phyloP scores from a whole-genome alignment of 2,113 vertebrate species.

The Fulica atra region DNA sequence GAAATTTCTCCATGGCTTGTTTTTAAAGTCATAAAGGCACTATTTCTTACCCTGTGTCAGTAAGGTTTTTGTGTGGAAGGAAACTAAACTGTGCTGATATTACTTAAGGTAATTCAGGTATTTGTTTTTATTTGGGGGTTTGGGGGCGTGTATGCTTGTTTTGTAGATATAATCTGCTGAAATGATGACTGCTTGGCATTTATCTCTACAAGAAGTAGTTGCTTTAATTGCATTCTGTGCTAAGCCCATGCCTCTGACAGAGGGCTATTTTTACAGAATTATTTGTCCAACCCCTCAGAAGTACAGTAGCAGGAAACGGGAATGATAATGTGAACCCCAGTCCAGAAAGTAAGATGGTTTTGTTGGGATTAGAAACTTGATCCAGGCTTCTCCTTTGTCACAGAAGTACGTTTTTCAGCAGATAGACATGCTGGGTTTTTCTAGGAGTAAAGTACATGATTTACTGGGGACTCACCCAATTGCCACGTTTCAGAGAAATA shows the following conservation, averaged over 20 bases:
- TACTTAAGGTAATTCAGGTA: not conserved
- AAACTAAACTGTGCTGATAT: not conserved
- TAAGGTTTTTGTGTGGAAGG: not conserved
- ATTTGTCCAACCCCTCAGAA: not conserved
- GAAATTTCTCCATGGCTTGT: not conserved
- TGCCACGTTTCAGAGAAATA: not conserved
- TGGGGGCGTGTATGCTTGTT: not conserved
- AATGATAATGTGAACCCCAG: not conserved
- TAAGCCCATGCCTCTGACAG: not conserved
- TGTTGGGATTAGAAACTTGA: not conserved
- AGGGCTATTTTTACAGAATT: slow-evolving; percentile 35
- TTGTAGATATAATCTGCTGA: not conserved
- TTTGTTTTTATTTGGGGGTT: not conserved
- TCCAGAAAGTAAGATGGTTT: not conserved
- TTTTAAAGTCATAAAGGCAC: not conserved
- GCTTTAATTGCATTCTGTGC: not conserved
- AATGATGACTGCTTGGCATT: not conserved
- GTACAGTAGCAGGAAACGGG: slow-evolving; percentile 5
- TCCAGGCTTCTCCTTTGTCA: slow-evolving; percentile 3
- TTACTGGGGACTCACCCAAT: not conserved
- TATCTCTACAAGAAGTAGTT: not conserved
- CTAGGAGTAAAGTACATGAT: not conserved
- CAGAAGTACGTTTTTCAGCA: not conserved
- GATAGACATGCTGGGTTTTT: not conserved
- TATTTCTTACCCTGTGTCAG: not conserved